Conservation (phyloP, 2,797 vertebrate genomes). For the Etheostoma nigrum region DNA sequence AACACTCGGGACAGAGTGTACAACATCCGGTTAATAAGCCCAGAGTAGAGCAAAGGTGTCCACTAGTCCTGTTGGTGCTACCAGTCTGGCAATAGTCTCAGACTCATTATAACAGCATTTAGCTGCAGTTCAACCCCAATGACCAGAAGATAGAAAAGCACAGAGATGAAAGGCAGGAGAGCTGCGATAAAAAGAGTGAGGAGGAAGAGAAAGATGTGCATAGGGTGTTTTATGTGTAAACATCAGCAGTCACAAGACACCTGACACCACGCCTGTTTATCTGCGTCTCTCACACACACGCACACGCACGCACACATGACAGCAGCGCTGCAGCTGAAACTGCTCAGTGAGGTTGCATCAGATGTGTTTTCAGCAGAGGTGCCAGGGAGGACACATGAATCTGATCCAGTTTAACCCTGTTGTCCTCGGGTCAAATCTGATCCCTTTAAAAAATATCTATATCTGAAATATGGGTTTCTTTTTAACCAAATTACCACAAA, state of each 20-base stretch:
- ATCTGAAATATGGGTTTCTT: no score
- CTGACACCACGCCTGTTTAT: slow-evolving; percentile 39
- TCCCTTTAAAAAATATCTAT: no score
- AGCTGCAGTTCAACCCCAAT: neutral
- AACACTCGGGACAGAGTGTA: neutral
- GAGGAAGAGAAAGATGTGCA: neutral
- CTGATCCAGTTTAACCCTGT: neutral
- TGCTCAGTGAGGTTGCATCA: slow-evolving; percentile 56
- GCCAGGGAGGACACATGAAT: slow-evolving; percentile 2
- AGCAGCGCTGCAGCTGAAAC: slow-evolving; percentile 49
- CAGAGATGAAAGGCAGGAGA: neutral
- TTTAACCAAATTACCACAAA: no score
- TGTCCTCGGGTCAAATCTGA: no score
- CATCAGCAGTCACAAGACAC: slow-evolving; percentile 45
- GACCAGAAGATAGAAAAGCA: neutral
- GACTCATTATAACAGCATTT: neutral
- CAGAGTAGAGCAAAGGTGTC: neutral
- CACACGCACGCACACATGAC: slow-evolving; percentile 14
- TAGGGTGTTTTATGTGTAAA: slow-evolving; percentile 17
- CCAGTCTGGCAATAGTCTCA: neutral
- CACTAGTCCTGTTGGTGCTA: neutral
- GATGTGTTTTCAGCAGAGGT: slow-evolving; percentile 31
- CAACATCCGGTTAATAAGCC: neutral
- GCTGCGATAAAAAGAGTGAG: neutral
- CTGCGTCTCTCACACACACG: slow-evolving; percentile 27